A percentile compares a stretch with the other conserved stretches of the same genome.
Evolutionary conservation across 2,797 vertebrate genomes (phyloP).

Genomic region (Tamandua tetradactyla): DNA sequence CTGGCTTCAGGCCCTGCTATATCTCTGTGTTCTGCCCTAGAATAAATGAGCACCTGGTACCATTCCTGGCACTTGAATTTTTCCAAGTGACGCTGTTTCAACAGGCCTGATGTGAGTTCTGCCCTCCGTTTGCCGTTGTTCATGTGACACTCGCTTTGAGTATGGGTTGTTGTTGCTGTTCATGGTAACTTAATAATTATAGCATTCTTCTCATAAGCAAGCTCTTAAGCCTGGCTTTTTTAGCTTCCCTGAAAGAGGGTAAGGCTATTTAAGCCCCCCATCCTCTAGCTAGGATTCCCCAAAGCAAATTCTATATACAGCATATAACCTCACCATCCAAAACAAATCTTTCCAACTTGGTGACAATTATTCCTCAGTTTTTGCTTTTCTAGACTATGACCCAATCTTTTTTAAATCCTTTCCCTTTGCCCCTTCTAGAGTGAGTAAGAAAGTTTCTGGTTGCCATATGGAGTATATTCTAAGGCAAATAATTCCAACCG

Average conservation of each 20-base stretch:
- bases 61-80: neutral
- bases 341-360: neutral
- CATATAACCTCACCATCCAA: neutral
- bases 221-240: neutral
- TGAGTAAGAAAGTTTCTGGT: neutral
- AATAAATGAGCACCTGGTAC: neutral
- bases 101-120: too few relatives aligned
- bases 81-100: neutral
- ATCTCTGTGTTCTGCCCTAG: neutral
- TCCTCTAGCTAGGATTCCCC: too few relatives aligned
- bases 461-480: neutral
- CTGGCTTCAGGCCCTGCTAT: neutral
- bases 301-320: neutral
- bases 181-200: neutral
- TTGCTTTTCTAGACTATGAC: neutral
- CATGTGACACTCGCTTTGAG: neutral
- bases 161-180: rapidly evolving
- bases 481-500: neutral
- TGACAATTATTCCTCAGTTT: neutral
- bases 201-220: neutral
- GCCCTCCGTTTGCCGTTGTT: too few relatives aligned
- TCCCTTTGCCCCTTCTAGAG: neutral
- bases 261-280: neutral
- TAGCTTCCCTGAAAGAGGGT: neutral
- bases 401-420: neutral